Conservation (phyloP, 2,113 vertebrate genomes). For the Nematolebias whitei region DNA sequence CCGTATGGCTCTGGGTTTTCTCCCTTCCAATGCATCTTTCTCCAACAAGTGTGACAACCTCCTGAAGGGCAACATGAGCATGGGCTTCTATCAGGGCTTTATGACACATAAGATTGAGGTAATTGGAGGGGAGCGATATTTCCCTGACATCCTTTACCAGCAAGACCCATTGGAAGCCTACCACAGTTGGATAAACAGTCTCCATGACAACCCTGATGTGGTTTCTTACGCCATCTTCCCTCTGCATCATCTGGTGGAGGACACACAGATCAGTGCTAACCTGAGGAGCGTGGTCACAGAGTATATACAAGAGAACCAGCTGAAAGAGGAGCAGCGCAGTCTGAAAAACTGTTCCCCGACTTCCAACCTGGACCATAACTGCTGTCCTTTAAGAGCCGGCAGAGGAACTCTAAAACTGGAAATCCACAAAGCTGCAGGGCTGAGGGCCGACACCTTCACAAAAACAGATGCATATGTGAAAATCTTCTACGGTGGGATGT, state of each 20-base stretch:
- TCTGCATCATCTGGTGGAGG: constrained; percentile 76
- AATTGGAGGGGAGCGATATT: constrained; percentile 76
- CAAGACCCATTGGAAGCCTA: constrained; percentile 71
- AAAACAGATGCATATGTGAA: constrained; percentile 80
- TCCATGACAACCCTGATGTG: constrained; percentile 75
- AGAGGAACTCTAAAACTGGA: constrained; percentile 69
- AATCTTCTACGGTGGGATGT: constrained; percentile 75
- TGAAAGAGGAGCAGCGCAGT: constrained; percentile 46
- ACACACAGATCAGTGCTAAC: constrained; percentile 68
- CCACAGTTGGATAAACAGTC: constrained; percentile 77
- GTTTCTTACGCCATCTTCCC: constrained; percentile 79
- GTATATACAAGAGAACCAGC: constrained; percentile 76
- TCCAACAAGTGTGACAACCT: constrained; percentile 74
- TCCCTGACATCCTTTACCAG: constrained; percentile 74
- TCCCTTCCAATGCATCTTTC: constrained; percentile 68
- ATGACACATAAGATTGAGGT: constrained; percentile 79
- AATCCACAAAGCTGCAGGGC: constrained; percentile 69
- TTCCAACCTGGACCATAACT: constrained; percentile 78
- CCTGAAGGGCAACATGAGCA: constrained; percentile 74
- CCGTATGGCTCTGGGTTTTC: constrained; percentile 71
- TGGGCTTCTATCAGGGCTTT: constrained; percentile 80
- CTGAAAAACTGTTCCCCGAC: constrained; percentile 68
- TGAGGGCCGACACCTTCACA: constrained; percentile 76
- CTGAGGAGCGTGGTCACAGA: constrained; percentile 62
- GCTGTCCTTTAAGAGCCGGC: constrained; percentile 74